These are phyloP conservation scores for Oedothorax gibbosus DNA, from an alignment of 1,140 invertebrate species.

Conservation along the genomic window DNA sequence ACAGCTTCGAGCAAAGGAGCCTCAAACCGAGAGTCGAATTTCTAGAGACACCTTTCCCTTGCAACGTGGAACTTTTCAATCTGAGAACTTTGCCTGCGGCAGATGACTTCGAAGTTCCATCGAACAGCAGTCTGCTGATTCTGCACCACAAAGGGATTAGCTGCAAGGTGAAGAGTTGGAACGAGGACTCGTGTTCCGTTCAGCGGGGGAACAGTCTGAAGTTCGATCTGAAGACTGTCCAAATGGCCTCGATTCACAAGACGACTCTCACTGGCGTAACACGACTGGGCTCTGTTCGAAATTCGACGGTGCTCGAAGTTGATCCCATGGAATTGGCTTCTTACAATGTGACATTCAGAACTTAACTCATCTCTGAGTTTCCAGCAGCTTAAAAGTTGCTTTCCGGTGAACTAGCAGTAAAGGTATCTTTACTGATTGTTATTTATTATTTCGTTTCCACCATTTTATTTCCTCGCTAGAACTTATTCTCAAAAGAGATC, in stretches of 20 bases:
- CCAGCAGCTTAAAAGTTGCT: not conserved
- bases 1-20: constrained; percentile 68
- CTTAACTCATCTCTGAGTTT: constrained; percentile 9
- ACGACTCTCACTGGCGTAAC: constrained; percentile 42
- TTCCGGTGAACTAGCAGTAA: not conserved
- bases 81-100: constrained; percentile 76
- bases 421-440: not conserved
- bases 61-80: constrained; percentile 72
- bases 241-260: constrained; percentile 19
- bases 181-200: constrained; percentile 13
- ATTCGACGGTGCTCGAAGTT: not conserved
- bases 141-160: constrained; percentile 77
- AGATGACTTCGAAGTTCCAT: constrained; percentile 82
- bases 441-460: not conserved
- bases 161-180: constrained; percentile 35
- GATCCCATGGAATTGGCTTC: constrained; percentile 36
- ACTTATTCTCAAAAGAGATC: not conserved
- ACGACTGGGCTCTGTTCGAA: not conserved
- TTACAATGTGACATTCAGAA: constrained; percentile 47
- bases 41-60: constrained; percentile 69
- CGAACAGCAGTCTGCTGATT: constrained; percentile 80
- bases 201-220: not conserved
- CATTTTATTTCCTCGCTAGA: not conserved
- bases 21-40: constrained; percentile 67
- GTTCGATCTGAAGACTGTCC: constrained; percentile 34